Percentiles rank a stretch among this genome's conserved stretches.
Evolutionary conservation across 2,888 invertebrate genomes (phyloP).

Genomic region (Sesia bembeciformis): DNA sequence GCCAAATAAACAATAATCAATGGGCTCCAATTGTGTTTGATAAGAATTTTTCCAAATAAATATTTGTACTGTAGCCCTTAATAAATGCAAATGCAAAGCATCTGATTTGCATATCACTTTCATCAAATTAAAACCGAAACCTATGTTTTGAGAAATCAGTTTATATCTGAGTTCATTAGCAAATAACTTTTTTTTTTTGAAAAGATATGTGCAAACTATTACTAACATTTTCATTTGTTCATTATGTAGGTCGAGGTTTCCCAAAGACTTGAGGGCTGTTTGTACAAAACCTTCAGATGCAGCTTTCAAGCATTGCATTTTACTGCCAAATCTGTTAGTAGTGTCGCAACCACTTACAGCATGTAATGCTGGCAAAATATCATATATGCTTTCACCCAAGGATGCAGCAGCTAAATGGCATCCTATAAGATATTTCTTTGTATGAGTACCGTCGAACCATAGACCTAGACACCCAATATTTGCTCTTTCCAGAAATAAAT

Average conservation of each 20-base stretch:
- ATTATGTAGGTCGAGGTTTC: slow-evolving; percentile 10
- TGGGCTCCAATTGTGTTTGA: slow-evolving; percentile 7
- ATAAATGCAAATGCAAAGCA: slow-evolving; percentile 7
- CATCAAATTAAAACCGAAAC: slow-evolving; percentile 3
- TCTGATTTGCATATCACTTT: slow-evolving; percentile 16
- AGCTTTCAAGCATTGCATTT: slow-evolving; percentile 9
- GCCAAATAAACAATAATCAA: slow-evolving; percentile 7
- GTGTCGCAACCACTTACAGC: slow-evolving; percentile 12
- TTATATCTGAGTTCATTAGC: slow-evolving; percentile 3
- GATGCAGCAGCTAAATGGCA: slow-evolving; percentile 18
- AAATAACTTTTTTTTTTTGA: slow-evolving; percentile 8
- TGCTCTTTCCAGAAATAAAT: slow-evolving; percentile 17
- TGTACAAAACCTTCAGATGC: slow-evolving; percentile 6
- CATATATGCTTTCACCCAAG: slow-evolving; percentile 13
- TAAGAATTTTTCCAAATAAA: slow-evolving; percentile 11
- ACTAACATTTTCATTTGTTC: slow-evolving; percentile 13
- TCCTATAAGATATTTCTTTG: slow-evolving; percentile 10
- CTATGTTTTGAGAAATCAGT: slow-evolving; percentile 12
- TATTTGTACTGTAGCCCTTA: slow-evolving; percentile 13
- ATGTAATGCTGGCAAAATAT: slow-evolving; percentile 20
- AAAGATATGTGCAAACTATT: slow-evolving; percentile 11
- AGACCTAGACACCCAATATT: slow-evolving; percentile 3
- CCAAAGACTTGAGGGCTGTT: slow-evolving; percentile 11
- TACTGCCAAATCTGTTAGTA: slow-evolving; percentile 10
- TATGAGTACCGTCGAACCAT: slow-evolving; percentile 7